Evolutionary conservation across 2,797 vertebrate species (phyloP).

Genomic region (Anguilla pacifica): DNA sequence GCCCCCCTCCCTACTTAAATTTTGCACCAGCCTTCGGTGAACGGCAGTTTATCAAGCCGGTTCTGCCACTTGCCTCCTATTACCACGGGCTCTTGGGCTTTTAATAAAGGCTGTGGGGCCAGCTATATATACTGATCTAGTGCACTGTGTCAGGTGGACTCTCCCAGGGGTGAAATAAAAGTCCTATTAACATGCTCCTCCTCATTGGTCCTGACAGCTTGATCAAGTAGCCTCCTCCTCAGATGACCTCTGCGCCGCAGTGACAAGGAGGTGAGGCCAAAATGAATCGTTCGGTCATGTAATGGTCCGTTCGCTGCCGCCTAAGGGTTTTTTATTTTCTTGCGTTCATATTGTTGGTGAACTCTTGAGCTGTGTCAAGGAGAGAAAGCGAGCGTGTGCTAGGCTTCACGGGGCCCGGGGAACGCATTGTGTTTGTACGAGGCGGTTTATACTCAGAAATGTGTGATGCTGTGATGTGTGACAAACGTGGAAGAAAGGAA

Average conservation of each 20-base stretch:
- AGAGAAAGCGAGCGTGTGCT: not conserved
- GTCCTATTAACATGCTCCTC: slow-evolving; percentile 93
- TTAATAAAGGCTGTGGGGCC: slow-evolving; percentile 86
- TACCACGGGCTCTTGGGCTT: slow-evolving; percentile 62
- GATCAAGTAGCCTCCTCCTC: slow-evolving; percentile 92
- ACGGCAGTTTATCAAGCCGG: slow-evolving; percentile 79
- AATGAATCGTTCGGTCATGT: slow-evolving; percentile 76
- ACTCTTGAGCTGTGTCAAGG: slow-evolving; percentile 41
- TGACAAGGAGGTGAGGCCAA: slow-evolving; percentile 86
- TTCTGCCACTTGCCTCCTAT: slow-evolving; percentile 79
- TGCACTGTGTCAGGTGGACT: slow-evolving; percentile 77
- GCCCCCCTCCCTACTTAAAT: slow-evolving; percentile 54
- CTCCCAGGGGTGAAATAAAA: slow-evolving; percentile 90
- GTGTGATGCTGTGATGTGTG: slow-evolving; percentile 47
- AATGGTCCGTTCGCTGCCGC: slow-evolving; percentile 71
- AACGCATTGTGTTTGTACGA: slow-evolving; percentile 34
- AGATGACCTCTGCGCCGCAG: slow-evolving; percentile 81
- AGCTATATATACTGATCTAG: slow-evolving; percentile 75
- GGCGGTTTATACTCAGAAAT: slow-evolving; percentile 45
- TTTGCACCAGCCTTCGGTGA: slow-evolving; percentile 73
- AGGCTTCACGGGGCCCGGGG: slow-evolving; percentile 26
- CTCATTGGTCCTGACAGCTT: slow-evolving; percentile 92
- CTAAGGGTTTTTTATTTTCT: slow-evolving; percentile 33
- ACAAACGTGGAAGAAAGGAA: slow-evolving; percentile 39
- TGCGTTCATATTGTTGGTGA: not conserved